Evolutionary conservation across 2,113 vertebrate species (phyloP).

Genomic region (Acrocephalus kingi): DNA sequence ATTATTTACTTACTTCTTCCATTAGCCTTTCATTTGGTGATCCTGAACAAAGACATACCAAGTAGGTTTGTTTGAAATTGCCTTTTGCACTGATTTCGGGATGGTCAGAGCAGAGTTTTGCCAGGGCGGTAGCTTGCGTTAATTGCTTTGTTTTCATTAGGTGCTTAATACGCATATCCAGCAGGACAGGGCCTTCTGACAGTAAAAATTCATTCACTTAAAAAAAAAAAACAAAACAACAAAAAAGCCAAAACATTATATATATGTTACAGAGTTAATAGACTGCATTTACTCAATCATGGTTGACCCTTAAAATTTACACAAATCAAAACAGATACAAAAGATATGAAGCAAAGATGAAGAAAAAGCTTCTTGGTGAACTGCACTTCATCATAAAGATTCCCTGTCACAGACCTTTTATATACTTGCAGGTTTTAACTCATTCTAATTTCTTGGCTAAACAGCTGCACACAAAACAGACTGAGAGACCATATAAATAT

Average conservation of each 20-base stretch:
- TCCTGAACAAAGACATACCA: conserved; percentile 90
- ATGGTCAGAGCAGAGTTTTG: conserved; percentile 87
- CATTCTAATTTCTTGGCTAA: neutral
- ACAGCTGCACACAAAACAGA: neutral
- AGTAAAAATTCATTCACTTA: conserved; percentile 87
- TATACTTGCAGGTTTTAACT: neutral
- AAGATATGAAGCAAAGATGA: neutral
- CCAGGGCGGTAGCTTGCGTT: conserved; percentile 84
- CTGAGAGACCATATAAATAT: neutral
- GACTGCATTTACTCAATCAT: neutral
- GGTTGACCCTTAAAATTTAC: neutral
- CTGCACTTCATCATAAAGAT: neutral
- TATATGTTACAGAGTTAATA: neutral
- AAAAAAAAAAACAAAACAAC: conserved; percentile 67
- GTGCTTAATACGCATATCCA: conserved; percentile 94
- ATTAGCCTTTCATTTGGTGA: conserved; percentile 88
- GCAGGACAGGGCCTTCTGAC: conserved; percentile 86
- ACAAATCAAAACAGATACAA: neutral
- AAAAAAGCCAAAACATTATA: conserved; percentile 68
- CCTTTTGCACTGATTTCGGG: conserved; percentile 83
- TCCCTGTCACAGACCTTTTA: neutral
- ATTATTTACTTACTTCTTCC: conserved; percentile 86
- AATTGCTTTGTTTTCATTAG: conserved; percentile 89
- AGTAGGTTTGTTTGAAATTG: conserved; percentile 92
- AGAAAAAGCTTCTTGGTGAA: neutral